A percentile compares a stretch with the other conserved stretches of the same genome.
phyloP scores from a whole-genome alignment of 2,888 invertebrate genomes.

The Yponomeuta malinellus region DNA sequence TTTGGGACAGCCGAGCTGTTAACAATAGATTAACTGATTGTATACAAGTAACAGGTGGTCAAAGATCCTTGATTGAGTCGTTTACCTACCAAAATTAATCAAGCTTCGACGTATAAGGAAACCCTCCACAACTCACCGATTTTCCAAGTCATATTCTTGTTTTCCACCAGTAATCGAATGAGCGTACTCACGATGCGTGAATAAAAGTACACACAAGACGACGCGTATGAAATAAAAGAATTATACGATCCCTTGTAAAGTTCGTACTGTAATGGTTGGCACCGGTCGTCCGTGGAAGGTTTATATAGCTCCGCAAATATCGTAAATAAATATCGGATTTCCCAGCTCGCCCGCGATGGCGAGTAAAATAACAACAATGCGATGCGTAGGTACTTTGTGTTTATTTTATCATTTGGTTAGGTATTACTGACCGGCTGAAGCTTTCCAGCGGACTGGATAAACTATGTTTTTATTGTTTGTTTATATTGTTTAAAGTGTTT shows the following conservation, averaged over 20 bases:
- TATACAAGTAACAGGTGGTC: too few relatives aligned
- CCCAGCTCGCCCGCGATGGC: background rate
- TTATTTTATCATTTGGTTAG: background rate
- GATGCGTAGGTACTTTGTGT: background rate
- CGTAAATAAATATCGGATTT: slow-evolving; percentile 2
- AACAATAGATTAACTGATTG: too few relatives aligned
- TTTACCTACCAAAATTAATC: too few relatives aligned
- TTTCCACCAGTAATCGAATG: background rate
- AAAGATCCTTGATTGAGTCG: too few relatives aligned
- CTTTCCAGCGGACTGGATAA: background rate
- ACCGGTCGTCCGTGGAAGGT: background rate
- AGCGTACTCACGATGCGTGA: background rate
- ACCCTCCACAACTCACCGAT: background rate
- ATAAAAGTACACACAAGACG: background rate
- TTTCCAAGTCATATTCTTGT: background rate
- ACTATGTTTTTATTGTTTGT: background rate
- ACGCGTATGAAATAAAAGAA: background rate
- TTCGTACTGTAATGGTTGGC: background rate
- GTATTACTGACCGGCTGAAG: background rate
- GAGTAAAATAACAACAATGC: background rate
- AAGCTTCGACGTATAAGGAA: too few relatives aligned
- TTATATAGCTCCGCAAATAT: background rate
- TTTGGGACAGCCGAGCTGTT: too few relatives aligned
- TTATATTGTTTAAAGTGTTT: background rate
- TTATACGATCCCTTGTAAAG: background rate